Evolutionary conservation across 2,888 invertebrate species (phyloP), one percentile per base, ranked within the genome.

Genomic region (Athalia rosae): DNA sequence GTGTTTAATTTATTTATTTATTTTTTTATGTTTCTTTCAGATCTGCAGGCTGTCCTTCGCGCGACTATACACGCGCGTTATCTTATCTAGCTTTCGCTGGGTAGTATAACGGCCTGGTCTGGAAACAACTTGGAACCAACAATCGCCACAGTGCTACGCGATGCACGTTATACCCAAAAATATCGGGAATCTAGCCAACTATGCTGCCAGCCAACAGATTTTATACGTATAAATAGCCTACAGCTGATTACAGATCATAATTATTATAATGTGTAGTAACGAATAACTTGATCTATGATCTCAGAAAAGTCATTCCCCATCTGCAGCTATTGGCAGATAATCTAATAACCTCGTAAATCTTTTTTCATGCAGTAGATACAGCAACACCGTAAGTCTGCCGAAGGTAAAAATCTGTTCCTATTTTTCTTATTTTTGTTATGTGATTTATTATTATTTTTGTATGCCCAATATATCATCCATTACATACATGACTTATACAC

Each of bases 41-140:
- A 71, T 58, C 58, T 13, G 71, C 71, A 45, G 71, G 71, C 71
- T 45, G 71, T 58, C 71, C 71, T 71, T 71, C 71, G 71, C 43
- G 45, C 62, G 9, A 13, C 50, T 50, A n/a, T 41, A 71, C 71
- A 56, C 71, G 71, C 11, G 15, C 50, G 13, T 71, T 71, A 71
- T 71, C 71, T 71, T 45, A 71, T 71, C 71, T 8, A 13, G 50
- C 15, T 71, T 58, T 43, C 50, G 50, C 71, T n/a, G 53, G 50
- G 41, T 9, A 48, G 66, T n/a, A 63, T 63, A 63, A 63, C 43
- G 63, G 63, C 63, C 53, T 28, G 28, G 61, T 41, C 41, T 61
- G 61, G 28, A 15, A 61, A 61, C 61, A 41, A 28, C 28, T 28
- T 28, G 28, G 28, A 28, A 28, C 28, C 28, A 28, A 28, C 28